Evolutionary conservation across 1,140 invertebrate species (phyloP), one percentile per base, ranked within the genome.

Genomic region (Drosophila mauritiana): DNA sequence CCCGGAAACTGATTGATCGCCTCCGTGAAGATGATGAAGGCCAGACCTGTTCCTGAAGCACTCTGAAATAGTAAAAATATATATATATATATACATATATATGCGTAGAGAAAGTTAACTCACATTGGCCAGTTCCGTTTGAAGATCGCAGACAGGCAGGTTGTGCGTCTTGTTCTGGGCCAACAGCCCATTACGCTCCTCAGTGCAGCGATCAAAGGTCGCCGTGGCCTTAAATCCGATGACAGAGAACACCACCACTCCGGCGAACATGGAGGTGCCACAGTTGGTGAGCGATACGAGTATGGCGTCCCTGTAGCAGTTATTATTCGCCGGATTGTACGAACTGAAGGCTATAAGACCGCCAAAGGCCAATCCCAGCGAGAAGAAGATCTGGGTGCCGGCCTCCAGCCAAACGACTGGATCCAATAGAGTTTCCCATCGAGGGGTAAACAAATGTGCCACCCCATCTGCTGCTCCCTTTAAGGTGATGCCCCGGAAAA

Each of bases 321-420:
- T 98, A 92, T 99, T 99, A 85, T 98, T 98, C 0, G 98, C 97
- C 15, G 97, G 97, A 93, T 99, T 99, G 92, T 99, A 99, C 0
- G 97, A 98, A 0, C 97, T 97, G 48, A 91, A 98, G 3, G 98
- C 98, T 53, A 98, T 98, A 5, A 99, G 93, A 0, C 98, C 97
- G 15, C 98, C 98, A 83, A 99, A 99, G 8, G 97, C 98, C 43
- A 99, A 93, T 1, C 98, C 98, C 54, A 99, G 93, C 0, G 97
- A 99, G 92, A 99, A 99, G 93, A 99, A 99, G 79, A 99, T 99
- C 92, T 99, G 98, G 0, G 98, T 98, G 3, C 97, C 98, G 0
- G 98, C 98, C 93, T 98, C 98, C 17, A 99, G 92, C 98, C 98
- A 99, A 0, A 99, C 98, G 12, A 97, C 96, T 1, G 97, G 97